These are phyloP conservation scores for Callaeas wilsoni DNA, from an alignment of 2,113 vertebrate genomes.

Conservation along the genomic window DNA sequence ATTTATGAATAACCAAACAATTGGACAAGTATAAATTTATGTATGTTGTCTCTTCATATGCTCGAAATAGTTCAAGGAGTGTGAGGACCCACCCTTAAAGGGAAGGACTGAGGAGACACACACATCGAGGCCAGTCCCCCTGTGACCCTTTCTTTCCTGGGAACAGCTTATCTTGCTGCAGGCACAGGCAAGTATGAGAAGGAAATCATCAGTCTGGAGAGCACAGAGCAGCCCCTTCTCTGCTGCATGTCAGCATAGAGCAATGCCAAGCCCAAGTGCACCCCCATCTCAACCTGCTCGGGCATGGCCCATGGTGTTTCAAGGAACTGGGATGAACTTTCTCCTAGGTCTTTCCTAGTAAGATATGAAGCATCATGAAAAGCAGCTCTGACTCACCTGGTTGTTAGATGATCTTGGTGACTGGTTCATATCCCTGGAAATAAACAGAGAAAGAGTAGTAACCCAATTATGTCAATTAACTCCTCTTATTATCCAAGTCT, in stretches of 20 bases:
- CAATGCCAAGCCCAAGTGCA: background rate
- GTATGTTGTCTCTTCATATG: background rate
- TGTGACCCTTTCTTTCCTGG: background rate
- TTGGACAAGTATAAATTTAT: background rate
- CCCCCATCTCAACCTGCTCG: background rate
- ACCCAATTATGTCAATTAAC: background rate
- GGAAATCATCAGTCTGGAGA: background rate
- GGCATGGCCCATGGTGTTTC: background rate
- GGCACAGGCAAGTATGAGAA: background rate
- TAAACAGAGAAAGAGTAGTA: background rate
- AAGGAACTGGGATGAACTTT: background rate
- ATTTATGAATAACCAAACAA: background rate
- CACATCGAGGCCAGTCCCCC: background rate
- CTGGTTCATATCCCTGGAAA: conserved; percentile 75
- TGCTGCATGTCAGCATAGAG: background rate
- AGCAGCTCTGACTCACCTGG: conserved; percentile 64
- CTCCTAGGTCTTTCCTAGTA: background rate
- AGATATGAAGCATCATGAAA: background rate
- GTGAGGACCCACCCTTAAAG: background rate
- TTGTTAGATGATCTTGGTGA: conserved; percentile 70
- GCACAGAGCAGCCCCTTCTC: background rate
- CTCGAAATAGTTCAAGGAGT: background rate
- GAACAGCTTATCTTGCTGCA: background rate
- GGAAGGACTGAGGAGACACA: background rate
- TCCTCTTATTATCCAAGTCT: background rate